Evolutionary conservation across 2,797 vertebrate genomes (phyloP), one percentile per base, ranked within the genome.

Genomic region (Rachycentron canadum): DNA sequence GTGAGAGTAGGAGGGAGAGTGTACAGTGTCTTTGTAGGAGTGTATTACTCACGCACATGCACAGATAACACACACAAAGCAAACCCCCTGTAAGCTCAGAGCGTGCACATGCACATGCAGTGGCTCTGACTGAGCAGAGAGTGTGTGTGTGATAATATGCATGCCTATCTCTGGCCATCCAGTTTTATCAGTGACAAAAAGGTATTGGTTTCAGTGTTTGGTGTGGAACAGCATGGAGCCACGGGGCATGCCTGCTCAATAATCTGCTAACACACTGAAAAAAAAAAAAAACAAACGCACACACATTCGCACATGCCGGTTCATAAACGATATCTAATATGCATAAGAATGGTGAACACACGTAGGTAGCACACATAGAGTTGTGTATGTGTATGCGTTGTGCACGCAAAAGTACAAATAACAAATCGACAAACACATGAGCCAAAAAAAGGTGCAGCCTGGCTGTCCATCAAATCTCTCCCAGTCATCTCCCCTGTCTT

Each of bases 171-270:
- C 79, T 70, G 78, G 71, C 75, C 81, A 90, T 91, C 85, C 87
- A 84, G 82, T 89, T 90, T 90, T 93, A 91, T 93, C 93, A 91
- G 89, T 78, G 19, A 88, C 86, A 87, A 87, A 88, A 91, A 90
- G 86, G 87, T 90, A 93, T 90, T 89, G 88, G 86, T 89, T 91
- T 92, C 85, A 91, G 61, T 88, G 90, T 90, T 91, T 89, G 86
- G 85, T 91, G 90, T 79, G 83, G 84, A 91, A 84, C 87, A 71
- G 85, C 87, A 76, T 80, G 90, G 56, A 81, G 91, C 93, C 87
- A 91, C 79, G 17, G 87, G 92, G 88, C 88, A 91, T 74, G 79
- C 55, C 79, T 79, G 86, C 90, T 90, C 87, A 89, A 90, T 92
- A 91, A 92, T 91, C 92, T 82, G 70, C 78, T 80, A 81, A 86